phyloP scores from a whole-genome alignment of 2,113 vertebrate species.

The Eptesicus fuscus region DNA sequence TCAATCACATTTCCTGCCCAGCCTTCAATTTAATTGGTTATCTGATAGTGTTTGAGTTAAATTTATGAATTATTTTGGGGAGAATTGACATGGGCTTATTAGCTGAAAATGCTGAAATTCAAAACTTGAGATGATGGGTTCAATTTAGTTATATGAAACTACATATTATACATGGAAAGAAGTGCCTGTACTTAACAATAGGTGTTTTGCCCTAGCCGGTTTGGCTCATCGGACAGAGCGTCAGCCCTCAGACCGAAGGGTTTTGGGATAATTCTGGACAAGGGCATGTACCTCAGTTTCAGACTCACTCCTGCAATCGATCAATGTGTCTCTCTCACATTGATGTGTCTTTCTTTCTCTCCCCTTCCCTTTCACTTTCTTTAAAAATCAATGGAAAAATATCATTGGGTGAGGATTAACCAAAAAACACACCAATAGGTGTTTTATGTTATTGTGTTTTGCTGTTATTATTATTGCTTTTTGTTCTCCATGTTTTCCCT shows the following conservation, averaged over 20 bases:
- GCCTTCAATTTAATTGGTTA: not conserved
- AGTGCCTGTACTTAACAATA: not conserved
- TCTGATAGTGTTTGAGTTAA: not conserved
- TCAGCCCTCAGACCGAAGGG: too few relatives aligned
- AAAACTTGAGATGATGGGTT: not conserved
- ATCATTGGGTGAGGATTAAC: too few relatives aligned
- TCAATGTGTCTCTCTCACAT: too few relatives aligned
- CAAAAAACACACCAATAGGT: too few relatives aligned
- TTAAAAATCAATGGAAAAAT: too few relatives aligned
- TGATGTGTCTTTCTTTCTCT: too few relatives aligned
- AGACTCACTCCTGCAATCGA: too few relatives aligned
- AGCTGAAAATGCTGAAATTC: not conserved
- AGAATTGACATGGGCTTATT: not conserved
- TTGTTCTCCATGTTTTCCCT: not conserved
- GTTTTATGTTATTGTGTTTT: not conserved
- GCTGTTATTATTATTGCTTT: not conserved
- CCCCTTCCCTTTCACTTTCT: too few relatives aligned
- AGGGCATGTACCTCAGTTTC: too few relatives aligned
- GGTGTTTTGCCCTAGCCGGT: too few relatives aligned
- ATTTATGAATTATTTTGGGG: slow-evolving; percentile 34
- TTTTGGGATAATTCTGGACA: too few relatives aligned
- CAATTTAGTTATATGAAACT: not conserved
- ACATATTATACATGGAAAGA: not conserved
- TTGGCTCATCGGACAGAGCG: too few relatives aligned
- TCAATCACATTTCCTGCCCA: not conserved